Evolutionary conservation across 2,113 vertebrate species (phyloP), one percentile per base, ranked within the genome.

Genomic region (Chunga burmeisteri): DNA sequence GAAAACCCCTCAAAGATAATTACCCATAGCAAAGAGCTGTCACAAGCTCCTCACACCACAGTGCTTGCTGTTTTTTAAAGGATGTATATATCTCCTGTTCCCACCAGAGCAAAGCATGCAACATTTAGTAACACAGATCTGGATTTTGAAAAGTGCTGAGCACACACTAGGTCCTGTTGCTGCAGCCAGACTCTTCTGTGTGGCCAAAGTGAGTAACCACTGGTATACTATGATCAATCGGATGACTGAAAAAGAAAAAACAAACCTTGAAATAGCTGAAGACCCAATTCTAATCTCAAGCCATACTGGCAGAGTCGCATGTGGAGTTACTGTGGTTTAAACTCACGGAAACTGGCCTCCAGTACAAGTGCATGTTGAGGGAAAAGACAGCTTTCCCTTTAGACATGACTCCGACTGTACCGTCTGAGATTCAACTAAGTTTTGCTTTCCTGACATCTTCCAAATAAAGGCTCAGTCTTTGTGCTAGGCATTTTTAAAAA

Each of bases 331-430:
- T 77, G 89, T 32, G 89, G 91, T 63, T 95, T 70, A 62, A 59
- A 7, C 59, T 68, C 87, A 52, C 95, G 95, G 97, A 96, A 97
- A 96, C 78, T 93, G 94, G 94, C 94, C 90, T 67, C 65, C 81
- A 81, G 91, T 66, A 6, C 23, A 42, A 96, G 91, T 71, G 81
- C 89, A 93, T 0, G 10, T 58, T n/a, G 94, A 88, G 74, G 95
- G 89, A 36, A 87, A 82, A 94, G 93, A 61, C 88, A 91, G 81
- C 55, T 91, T 93, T 91, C 46, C 91, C 94, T 87, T 90, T 83
- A 86, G 92, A 91, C 87, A 74, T 22, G 74, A 70, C 63, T 92
- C 87, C 50, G 61, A 16, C 47, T 32, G 82, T 85, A 70, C 44
- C 90, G 88, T 65, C 96, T 94, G 65, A 88, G 89, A 94, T 82